Conservation (phyloP, 1,140 invertebrate genomes). For the Pseudomyrmex gracilis region DNA sequence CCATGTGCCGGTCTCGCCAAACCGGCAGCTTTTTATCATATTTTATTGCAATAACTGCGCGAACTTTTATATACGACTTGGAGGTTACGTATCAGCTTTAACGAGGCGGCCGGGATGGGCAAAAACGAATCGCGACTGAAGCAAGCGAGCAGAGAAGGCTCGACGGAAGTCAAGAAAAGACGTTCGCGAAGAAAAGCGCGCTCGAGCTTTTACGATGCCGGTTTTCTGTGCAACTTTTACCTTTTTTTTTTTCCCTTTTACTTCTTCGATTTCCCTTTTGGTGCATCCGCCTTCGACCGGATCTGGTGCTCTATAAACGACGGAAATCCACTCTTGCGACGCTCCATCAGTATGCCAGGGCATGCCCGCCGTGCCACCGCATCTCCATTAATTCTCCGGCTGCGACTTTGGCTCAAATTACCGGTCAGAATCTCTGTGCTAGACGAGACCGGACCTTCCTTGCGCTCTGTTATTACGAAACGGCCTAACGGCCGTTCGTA, state of each 20-base stretch:
- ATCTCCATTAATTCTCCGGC: slow-evolving; percentile 58
- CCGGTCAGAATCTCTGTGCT: slow-evolving; percentile 53
- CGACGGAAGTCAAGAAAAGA: slow-evolving; percentile 17
- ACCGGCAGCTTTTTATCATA: slow-evolving; percentile 43
- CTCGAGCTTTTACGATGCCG: slow-evolving; percentile 18
- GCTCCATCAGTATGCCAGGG: slow-evolving; percentile 47
- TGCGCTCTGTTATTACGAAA: slow-evolving; percentile 48
- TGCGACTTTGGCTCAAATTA: slow-evolving; percentile 51
- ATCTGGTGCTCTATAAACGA: not conserved
- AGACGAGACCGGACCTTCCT: slow-evolving; percentile 21
- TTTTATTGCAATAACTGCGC: slow-evolving; percentile 44
- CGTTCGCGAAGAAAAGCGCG: not conserved
- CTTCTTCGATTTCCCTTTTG: slow-evolving; percentile 4
- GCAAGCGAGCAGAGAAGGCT: not conserved
- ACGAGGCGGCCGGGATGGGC: not conserved
- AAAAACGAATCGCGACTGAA: slow-evolving; percentile 20
- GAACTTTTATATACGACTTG: slow-evolving; percentile 22
- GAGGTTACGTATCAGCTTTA: slow-evolving; percentile 25
- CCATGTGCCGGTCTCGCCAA: slow-evolving; percentile 9
- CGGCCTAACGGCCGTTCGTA: slow-evolving; percentile 7
- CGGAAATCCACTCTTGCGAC: not conserved
- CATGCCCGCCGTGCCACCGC: slow-evolving; percentile 39
- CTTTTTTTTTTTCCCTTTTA: not conserved
- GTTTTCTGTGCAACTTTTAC: slow-evolving; percentile 14
- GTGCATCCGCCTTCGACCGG: slow-evolving; percentile 10